Conservation (phyloP, 2,797 vertebrate genomes). For the Labeo calbasu region DNA sequence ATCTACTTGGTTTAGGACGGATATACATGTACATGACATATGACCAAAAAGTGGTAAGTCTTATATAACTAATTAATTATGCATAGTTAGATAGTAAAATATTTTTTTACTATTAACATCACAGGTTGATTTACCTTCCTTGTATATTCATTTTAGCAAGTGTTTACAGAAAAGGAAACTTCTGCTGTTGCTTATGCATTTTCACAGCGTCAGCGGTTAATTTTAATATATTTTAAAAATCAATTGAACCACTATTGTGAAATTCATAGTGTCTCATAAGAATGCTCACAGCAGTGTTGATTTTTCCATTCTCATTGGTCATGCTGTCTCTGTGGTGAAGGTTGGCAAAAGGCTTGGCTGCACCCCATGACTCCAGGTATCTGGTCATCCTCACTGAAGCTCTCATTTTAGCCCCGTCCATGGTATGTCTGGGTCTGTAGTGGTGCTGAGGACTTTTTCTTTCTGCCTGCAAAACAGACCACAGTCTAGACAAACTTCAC, state of each 20-base stretch:
- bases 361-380: constrained; percentile 97
- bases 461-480: constrained; percentile 80
- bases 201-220: background rate
- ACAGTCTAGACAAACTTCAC: background rate
- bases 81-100: background rate
- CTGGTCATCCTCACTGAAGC: constrained; percentile 97
- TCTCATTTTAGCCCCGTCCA: constrained; percentile 93
- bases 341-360: constrained; percentile 96
- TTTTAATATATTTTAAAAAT: background rate
- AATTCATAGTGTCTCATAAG: background rate
- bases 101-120: background rate
- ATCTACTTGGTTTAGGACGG: too few relatives aligned
- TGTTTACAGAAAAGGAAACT: background rate
- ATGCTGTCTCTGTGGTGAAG: constrained; percentile 96
- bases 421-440: constrained; percentile 85
- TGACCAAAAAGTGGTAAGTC: background rate
- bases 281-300: constrained; percentile 89
- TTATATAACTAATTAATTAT: background rate
- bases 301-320: constrained; percentile 95
- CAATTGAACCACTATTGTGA: background rate
- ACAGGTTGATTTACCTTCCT: background rate
- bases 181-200: background rate
- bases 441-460: constrained; percentile 89
- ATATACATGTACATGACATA: background rate
- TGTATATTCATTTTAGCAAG: background rate